phyloP scores from a whole-genome alignment of 1,140 invertebrate genomes.

The Papilio dardanus region DNA sequence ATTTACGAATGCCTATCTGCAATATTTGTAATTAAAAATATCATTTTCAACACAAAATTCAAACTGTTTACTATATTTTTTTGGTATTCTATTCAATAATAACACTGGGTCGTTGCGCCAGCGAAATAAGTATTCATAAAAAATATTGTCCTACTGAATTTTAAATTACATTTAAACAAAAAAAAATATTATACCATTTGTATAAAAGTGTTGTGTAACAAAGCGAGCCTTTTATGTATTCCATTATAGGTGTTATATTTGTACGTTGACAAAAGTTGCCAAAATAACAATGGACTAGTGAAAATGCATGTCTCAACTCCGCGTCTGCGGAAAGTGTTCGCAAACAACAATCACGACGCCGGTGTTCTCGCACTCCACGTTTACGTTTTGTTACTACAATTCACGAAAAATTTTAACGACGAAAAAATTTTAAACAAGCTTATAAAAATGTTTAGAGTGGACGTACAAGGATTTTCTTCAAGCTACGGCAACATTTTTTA shows the following conservation, averaged over 20 bases:
- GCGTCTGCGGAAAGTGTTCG: conserved; percentile 18
- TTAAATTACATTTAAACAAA: not conserved
- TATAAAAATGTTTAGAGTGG: not conserved
- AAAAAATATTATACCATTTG: not conserved
- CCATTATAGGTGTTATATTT: conserved; percentile 12
- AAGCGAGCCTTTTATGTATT: not conserved
- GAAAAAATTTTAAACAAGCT: not conserved
- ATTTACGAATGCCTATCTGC: not conserved
- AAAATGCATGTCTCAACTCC: conserved; percentile 18
- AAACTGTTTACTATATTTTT: too few species aligned
- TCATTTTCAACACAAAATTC: too few species aligned
- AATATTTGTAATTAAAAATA: too few species aligned
- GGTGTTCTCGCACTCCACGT: conserved; percentile 1
- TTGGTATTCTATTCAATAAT: too few species aligned
- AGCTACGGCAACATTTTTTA: not conserved
- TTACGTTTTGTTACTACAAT: conserved; percentile 11
- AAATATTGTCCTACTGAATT: not conserved
- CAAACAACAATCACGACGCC: conserved; percentile 29
- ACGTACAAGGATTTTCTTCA: not conserved
- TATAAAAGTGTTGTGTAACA: conserved; percentile 1
- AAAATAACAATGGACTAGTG: conserved; percentile 30
- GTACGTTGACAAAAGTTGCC: conserved; percentile 17
- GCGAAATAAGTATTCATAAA: too few species aligned
- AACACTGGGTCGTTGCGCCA: too few species aligned
- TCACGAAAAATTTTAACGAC: not conserved